phyloP scores from a whole-genome alignment of 1,140 invertebrate genomes.

The Achroia grisella region DNA sequence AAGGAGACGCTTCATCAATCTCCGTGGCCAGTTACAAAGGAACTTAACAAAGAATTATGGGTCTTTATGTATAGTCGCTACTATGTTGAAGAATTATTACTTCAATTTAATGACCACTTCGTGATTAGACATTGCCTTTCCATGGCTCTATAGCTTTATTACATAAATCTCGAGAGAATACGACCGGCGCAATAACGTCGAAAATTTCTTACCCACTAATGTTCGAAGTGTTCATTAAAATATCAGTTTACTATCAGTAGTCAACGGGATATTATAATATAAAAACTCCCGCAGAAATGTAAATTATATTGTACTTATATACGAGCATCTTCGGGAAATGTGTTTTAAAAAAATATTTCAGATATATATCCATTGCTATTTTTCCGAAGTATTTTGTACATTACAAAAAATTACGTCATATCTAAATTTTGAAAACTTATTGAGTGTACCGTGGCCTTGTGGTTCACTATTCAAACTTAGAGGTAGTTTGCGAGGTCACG shows the following conservation, averaged over 20 bases:
- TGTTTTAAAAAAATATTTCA: too few relatives aligned
- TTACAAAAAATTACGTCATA: too few relatives aligned
- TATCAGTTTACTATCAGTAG: constrained; percentile 6
- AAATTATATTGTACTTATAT: too few relatives aligned
- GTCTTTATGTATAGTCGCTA: constrained; percentile 56
- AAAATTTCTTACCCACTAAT: constrained; percentile 30
- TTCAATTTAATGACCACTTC: constrained; percentile 53
- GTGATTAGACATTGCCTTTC: constrained; percentile 63
- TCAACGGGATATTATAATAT: background rate
- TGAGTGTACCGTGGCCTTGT: too few relatives aligned
- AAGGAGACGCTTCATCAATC: constrained; percentile 63
- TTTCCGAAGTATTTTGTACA: too few relatives aligned
- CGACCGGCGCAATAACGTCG: constrained; percentile 28
- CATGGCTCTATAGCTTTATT: constrained; percentile 45
- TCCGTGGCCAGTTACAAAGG: constrained; percentile 48
- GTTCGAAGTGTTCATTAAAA: constrained; percentile 24
- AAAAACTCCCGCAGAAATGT: too few relatives aligned
- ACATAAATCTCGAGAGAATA: constrained; percentile 51
- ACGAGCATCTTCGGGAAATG: too few relatives aligned
- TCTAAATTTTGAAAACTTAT: too few relatives aligned
- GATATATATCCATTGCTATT: too few relatives aligned
- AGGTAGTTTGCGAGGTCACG: too few relatives aligned
- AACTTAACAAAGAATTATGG: constrained; percentile 61
- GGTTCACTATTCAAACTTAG: too few relatives aligned
- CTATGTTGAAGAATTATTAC: constrained; percentile 65